phyloP scores from a whole-genome alignment of 1,140 invertebrate species.

The Microvelia longipes region DNA sequence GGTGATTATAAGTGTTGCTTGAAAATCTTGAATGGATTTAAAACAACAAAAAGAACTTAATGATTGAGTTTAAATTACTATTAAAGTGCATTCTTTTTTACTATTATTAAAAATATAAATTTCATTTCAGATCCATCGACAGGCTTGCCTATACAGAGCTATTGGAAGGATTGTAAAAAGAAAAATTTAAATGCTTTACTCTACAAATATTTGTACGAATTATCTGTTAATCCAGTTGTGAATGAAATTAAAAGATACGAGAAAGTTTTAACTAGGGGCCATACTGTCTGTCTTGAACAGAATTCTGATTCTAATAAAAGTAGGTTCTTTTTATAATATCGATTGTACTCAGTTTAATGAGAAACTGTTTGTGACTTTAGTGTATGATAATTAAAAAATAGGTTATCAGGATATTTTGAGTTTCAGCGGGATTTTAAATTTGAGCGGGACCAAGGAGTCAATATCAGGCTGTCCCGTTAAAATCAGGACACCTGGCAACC shows the following conservation, averaged over 20 bases:
- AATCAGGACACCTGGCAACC: background rate
- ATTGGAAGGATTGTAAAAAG: background rate
- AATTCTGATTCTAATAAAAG: background rate
- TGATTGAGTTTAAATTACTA: background rate
- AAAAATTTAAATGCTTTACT: background rate
- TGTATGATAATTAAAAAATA: background rate
- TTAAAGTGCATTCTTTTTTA: too few relatives aligned
- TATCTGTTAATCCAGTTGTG: background rate
- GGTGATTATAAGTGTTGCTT: background rate
- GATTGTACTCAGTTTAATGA: background rate
- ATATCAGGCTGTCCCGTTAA: background rate
- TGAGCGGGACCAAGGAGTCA: too few relatives aligned
- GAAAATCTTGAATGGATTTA: background rate
- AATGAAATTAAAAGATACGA: slow-evolving; percentile 7
- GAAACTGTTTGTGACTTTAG: background rate
- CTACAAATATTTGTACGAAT: background rate
- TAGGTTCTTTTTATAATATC: background rate
- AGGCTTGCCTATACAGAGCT: slow-evolving; percentile 39
- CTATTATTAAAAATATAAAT: too few relatives aligned
- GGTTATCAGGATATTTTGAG: background rate
- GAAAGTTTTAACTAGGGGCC: slow-evolving; percentile 4
- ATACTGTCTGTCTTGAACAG: background rate
- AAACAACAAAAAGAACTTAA: slow-evolving; percentile 1
- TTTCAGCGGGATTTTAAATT: too few relatives aligned
- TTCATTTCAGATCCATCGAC: slow-evolving; percentile 49